Conservation (phyloP, 53 echinoderm and acorn worm genomes). For the Echinometra lucunter region DNA sequence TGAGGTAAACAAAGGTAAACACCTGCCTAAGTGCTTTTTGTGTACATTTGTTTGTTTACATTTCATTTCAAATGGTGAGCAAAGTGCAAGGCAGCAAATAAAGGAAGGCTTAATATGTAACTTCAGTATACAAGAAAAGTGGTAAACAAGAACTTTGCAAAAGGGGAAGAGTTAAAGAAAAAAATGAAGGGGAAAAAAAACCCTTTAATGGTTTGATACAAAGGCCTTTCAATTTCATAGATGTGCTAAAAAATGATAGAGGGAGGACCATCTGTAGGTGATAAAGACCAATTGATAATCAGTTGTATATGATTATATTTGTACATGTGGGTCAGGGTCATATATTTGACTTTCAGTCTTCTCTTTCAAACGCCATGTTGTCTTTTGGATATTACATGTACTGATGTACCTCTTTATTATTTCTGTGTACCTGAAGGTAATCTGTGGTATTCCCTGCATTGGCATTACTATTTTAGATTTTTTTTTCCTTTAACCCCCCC, state of each 20-base stretch:
- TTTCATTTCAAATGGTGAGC: slow-evolving; percentile 6
- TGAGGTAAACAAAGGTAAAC: slow-evolving; percentile 66
- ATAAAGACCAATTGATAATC: too few species aligned
- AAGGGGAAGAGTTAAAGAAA: background rate
- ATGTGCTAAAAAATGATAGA: too few species aligned
- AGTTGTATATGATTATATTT: too few species aligned
- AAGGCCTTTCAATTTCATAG: background rate
- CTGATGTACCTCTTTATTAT: too few species aligned
- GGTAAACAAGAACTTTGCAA: slow-evolving; percentile 9
- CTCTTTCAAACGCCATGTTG: too few species aligned
- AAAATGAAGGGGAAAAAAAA: too few species aligned
- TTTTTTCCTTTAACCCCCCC: background rate
- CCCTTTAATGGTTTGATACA: too few species aligned
- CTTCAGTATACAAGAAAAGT: slow-evolving; percentile 5
- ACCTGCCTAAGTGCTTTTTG: slow-evolving; percentile 69
- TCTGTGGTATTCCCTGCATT: background rate
- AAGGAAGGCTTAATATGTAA: slow-evolving; percentile 21
- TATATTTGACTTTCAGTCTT: background rate
- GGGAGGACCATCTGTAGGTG: too few species aligned
- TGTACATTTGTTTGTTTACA: slow-evolving; percentile 67
- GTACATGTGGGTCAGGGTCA: background rate
- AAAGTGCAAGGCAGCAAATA: slow-evolving; percentile 51
- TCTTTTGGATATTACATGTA: too few species aligned
- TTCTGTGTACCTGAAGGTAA: too few species aligned
- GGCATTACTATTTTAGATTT: background rate